A percentile compares a stretch with the other conserved stretches of the same genome.
phyloP scores from a whole-genome alignment of 2,113 vertebrate genomes.

The Cyprinus carpio region DNA sequence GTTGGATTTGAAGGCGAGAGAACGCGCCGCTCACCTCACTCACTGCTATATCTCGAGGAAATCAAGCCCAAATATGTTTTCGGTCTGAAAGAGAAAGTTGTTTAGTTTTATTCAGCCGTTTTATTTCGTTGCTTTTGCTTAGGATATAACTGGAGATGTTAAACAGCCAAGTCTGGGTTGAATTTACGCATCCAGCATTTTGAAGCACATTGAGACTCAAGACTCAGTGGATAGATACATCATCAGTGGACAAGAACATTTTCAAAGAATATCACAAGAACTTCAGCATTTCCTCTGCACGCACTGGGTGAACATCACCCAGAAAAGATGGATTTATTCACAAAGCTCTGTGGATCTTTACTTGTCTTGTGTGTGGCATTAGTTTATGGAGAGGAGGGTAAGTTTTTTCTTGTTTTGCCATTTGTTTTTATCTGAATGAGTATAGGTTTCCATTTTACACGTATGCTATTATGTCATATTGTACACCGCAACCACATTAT shows the following conservation, averaged over 20 bases:
- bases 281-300: background rate
- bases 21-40: constrained; percentile 10
- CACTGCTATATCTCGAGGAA: constrained; percentile 28
- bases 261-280: constrained; percentile 24
- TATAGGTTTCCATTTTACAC: background rate
- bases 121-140: background rate
- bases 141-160: constrained; percentile 9
- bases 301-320: constrained; percentile 40
- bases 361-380: constrained; percentile 73
- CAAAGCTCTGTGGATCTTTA: constrained; percentile 83
- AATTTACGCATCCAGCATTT: constrained; percentile 25
- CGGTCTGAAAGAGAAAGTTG: constrained; percentile 26
- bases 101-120: constrained; percentile 1
- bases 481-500: background rate
- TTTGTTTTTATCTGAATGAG: background rate
- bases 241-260: constrained; percentile 15
- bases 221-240: constrained; percentile 54
- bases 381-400: constrained; percentile 84
- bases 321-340: constrained; percentile 82
- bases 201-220: constrained; percentile 47
- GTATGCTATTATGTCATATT: background rate
- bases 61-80: constrained; percentile 21
- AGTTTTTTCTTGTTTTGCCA: constrained; percentile 60
- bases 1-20: constrained; percentile 48
- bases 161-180: constrained; percentile 20